Base-by-base conservation (phyloP, 2,888 invertebrate species). In the Lasioglossum zephyrum region DNA sequence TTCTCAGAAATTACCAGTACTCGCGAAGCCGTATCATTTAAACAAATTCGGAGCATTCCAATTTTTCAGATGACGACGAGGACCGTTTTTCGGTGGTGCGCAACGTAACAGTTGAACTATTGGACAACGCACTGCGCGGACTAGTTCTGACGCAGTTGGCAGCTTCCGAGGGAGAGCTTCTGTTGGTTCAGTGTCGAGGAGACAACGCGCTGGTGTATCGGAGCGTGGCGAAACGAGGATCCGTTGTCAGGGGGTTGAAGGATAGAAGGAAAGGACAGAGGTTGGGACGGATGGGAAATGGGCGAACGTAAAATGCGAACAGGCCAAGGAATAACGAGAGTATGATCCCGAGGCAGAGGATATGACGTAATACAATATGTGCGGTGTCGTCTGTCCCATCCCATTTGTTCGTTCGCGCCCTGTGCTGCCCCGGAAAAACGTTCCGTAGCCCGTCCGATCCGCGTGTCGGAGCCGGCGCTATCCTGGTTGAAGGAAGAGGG, bases 341-440 rank as follows among this genome's bases (percentile, higher is more conserved):
- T 73, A 69, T 73, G 85, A 82, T 87, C 81, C 76, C 79, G 63
- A 66, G 66, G 76, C 69, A 73, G 84, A 78, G 85, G 80, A 85
- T 84, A 89, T 87, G 87, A 90, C 86, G 86, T 91, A 88, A 92
- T 90, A 89, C 91, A 92, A 92, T 91, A 92, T 91, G 91, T 88
- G 87, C 85, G 86, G 89, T 91, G 92, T 90, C 92, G 89, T 86
- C 88, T 90, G 89, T 90, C 87, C 81, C 90, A 77, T 87, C 86
- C 89, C 88, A 91, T 91, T 90, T 91, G 91, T 89, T 76, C 86
- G 86, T 74, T 85, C 85, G 73, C 87, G 57, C 72, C 73, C 31
- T 77, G 73, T 69, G 57, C 11, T 39, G 77, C 73, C 41, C 16
- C 78, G 77, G 85, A 77, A 87, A 82, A 84, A 82, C 81, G 87